Evolutionary conservation across 2,888 invertebrate genomes (phyloP).

Genomic region (Dasypolia templi): DNA sequence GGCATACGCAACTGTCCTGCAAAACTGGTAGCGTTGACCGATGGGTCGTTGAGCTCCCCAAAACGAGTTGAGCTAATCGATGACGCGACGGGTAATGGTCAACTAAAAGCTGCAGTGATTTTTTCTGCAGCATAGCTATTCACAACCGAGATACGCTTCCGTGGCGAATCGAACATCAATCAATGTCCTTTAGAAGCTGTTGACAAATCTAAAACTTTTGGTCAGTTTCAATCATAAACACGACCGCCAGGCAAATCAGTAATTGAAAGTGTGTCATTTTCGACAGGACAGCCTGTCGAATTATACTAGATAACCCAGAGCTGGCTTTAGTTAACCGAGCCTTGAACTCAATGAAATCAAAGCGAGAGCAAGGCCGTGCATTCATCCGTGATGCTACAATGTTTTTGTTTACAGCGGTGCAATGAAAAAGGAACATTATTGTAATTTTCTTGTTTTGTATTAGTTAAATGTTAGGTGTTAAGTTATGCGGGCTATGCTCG

Average conservation of each 20-base stretch:
- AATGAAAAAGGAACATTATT: neutral
- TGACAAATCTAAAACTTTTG: too few relatives aligned
- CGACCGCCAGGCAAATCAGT: too few relatives aligned
- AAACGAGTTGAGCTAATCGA: slow-evolving; percentile 13
- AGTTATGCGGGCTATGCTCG: too few relatives aligned
- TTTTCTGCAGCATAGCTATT: neutral
- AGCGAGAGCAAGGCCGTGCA: slow-evolving; percentile 13
- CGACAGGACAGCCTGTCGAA: too few relatives aligned
- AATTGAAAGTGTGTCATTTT: too few relatives aligned
- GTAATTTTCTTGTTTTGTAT: slow-evolving; percentile 1
- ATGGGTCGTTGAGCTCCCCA: slow-evolving; percentile 10
- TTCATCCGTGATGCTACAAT: slow-evolving; percentile 22
- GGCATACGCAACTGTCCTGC: neutral
- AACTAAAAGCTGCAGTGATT: neutral
- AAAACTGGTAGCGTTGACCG: neutral
- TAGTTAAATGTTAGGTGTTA: neutral
- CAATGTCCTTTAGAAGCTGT: too few relatives aligned
- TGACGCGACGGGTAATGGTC: neutral
- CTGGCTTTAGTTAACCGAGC: neutral
- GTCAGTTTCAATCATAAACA: too few relatives aligned
- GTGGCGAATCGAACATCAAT: too few relatives aligned
- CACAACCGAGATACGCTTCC: too few relatives aligned
- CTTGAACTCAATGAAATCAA: slow-evolving; percentile 22
- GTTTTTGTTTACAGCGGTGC: neutral
- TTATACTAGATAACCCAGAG: neutral